These are phyloP conservation scores for Dendrophyllia cribrosa DNA, from an alignment of 64 coral and sea anemone genomes.

Conservation along the genomic window DNA sequence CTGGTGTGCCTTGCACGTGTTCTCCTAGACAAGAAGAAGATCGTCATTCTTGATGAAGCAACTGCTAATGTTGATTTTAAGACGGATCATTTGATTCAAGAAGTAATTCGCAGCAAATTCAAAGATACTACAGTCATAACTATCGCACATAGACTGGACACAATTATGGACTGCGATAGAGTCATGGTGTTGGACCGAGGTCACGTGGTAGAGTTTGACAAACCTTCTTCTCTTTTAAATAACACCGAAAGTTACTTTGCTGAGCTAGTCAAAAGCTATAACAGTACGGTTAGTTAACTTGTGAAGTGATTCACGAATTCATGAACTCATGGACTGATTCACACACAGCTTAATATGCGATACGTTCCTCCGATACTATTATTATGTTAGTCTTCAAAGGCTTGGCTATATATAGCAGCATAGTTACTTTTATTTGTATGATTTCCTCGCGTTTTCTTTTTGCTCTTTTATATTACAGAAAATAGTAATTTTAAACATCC, in stretches of 20 bases:
- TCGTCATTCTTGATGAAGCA: conserved; percentile 80
- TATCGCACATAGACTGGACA: conserved; percentile 86
- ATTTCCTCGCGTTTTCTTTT: too few species aligned
- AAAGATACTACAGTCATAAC: conserved; percentile 74
- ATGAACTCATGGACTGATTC: too few species aligned
- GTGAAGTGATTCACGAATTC: background rate
- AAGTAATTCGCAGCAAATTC: conserved; percentile 71
- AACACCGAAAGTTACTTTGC: conserved; percentile 36
- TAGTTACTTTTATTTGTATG: too few species aligned
- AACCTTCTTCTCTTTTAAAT: conserved; percentile 32
- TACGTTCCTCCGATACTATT: too few species aligned
- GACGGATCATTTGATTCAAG: conserved; percentile 68
- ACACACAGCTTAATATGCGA: too few species aligned
- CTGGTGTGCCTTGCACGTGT: conserved; percentile 64
- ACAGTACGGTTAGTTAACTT: background rate
- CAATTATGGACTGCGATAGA: conserved; percentile 76
- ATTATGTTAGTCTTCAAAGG: too few species aligned
- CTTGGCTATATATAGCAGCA: too few species aligned
- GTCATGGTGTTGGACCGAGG: conserved; percentile 74
- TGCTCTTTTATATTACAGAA: too few species aligned
- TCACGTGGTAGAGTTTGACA: conserved; percentile 67
- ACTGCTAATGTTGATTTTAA: conserved; percentile 63
- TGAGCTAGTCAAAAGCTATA: conserved; percentile 26
- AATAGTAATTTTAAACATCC: too few species aligned
- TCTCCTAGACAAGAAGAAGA: conserved; percentile 56